Conservation (phyloP, 2,797 vertebrate genomes). For the Sciaenops ocellatus region DNA sequence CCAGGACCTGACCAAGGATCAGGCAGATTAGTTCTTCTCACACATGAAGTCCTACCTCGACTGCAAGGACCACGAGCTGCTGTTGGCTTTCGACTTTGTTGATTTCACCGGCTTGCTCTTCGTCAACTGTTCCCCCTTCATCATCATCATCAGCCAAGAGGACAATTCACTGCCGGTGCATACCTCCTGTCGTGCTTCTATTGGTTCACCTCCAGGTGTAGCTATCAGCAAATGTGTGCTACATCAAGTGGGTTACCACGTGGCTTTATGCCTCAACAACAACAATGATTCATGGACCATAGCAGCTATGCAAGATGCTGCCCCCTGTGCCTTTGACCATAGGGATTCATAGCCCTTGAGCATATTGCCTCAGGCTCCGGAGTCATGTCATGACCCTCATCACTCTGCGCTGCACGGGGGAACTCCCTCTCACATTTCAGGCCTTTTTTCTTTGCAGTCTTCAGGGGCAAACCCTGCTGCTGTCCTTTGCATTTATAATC, state of each 20-base stretch:
- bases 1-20: slow-evolving; percentile 97
- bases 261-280: too few relatives aligned
- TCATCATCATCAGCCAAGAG: slow-evolving; percentile 19
- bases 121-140: slow-evolving; percentile 54
- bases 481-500: slow-evolving; percentile 22
- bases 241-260: background rate
- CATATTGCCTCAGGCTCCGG: background rate
- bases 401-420: slow-evolving; percentile 16
- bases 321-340: background rate
- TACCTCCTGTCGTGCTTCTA: slow-evolving; percentile 4
- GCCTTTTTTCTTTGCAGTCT: background rate
- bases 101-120: slow-evolving; percentile 99
- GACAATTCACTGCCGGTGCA: slow-evolving; percentile 20
- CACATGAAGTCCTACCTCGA: slow-evolving; percentile 99
- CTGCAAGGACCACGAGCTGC: slow-evolving; percentile 94
- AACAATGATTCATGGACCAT: background rate
- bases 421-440: slow-evolving; percentile 9
- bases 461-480: background rate
- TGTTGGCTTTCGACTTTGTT: slow-evolving; percentile 95
- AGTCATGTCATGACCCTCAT: slow-evolving; percentile 46
- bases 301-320: background rate
- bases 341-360: background rate
- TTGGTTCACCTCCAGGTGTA: slow-evolving; percentile 19
- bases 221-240: background rate
- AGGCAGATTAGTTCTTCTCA: slow-evolving; percentile 98